Percentiles rank a stretch among this genome's conserved stretches.
phyloP scores from a whole-genome alignment of 2,113 vertebrate species.

The Grammomys dolichurus region DNA sequence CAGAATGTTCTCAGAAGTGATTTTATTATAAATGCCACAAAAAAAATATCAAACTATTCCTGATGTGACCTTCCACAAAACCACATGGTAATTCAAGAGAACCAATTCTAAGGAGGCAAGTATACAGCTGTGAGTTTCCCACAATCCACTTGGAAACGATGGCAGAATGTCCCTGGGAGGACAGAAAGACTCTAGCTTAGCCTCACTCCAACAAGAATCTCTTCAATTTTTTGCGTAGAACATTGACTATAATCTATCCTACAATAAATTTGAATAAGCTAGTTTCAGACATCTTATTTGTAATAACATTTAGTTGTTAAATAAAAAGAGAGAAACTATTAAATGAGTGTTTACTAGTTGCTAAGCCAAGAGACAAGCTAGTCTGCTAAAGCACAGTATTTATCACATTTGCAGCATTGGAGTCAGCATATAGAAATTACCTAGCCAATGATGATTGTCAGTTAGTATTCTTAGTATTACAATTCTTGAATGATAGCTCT shows the following conservation, averaged over 20 bases:
- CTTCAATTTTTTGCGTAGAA: background rate
- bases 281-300: background rate
- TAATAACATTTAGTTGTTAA: background rate
- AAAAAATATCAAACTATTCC: background rate
- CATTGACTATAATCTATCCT: background rate
- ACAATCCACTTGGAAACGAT: no score
- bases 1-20: background rate
- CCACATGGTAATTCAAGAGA: background rate
- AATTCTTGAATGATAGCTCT: background rate
- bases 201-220: background rate
- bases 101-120: background rate
- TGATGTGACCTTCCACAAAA: background rate
- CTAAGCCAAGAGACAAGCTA: background rate
- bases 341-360: background rate
- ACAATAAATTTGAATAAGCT: background rate
- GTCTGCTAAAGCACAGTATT: fast-evolving
- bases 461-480: background rate
- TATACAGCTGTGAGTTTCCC: fast-evolving
- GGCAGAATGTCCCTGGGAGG: background rate
- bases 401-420: background rate
- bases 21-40: background rate
- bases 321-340: background rate
- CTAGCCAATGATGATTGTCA: background rate
- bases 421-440: background rate
- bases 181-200: fast-evolving